Conservation (phyloP, 2,113 vertebrate genomes). For the Eulacestoma nigropectus region DNA sequence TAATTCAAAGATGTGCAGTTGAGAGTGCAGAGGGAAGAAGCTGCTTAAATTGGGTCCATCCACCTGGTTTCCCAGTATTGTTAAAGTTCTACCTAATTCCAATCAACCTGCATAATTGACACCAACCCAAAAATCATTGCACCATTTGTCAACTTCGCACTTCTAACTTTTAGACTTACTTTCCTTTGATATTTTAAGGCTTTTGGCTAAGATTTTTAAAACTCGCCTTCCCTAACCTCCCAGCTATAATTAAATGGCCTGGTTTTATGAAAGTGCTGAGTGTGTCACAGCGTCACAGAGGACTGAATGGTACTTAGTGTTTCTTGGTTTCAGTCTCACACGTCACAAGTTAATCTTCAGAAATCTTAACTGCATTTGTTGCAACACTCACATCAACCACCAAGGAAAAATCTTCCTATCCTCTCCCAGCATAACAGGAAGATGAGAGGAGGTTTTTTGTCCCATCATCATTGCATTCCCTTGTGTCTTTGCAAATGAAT, state of each 20-base stretch:
- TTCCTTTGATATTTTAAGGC: not conserved
- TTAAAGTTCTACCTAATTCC: not conserved
- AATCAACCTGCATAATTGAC: not conserved
- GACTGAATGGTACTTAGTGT: not conserved
- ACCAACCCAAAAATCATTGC: not conserved
- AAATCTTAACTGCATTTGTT: not conserved
- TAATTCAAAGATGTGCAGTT: not conserved
- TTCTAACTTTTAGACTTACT: not conserved
- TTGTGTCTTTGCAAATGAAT: not conserved
- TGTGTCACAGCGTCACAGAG: not conserved
- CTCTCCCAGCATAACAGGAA: not conserved
- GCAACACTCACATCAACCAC: not conserved
- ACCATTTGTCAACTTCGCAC: not conserved
- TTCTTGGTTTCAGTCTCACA: not conserved
- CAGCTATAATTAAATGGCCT: conserved; percentile 43
- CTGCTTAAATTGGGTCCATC: not conserved
- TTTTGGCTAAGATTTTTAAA: not conserved
- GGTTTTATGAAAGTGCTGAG: not conserved
- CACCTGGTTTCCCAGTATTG: not conserved
- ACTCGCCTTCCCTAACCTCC: not conserved
- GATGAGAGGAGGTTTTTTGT: not conserved
- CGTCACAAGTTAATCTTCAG: not conserved
- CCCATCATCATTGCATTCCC: not conserved
- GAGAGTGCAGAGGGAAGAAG: not conserved
- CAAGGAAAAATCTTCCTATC: not conserved